Evolutionary conservation across 2,797 vertebrate species (phyloP), one percentile per base, ranked within the genome.

Genomic region (Meriones psammophilus): DNA sequence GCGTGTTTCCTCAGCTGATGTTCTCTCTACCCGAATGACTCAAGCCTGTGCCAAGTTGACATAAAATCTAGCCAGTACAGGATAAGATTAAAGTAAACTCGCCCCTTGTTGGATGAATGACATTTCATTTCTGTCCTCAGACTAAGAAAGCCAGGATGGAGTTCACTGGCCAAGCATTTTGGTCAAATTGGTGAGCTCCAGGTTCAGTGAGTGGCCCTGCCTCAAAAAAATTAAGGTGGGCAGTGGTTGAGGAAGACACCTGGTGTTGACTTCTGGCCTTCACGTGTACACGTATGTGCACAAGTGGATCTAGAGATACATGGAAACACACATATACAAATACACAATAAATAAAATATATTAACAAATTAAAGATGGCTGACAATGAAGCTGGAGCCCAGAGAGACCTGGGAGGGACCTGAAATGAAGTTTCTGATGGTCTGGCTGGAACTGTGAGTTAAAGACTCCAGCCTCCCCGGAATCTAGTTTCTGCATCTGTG

Each of bases 381-480:
- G 8, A 42, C 24, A 20, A 4, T 0, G 3, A 79, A 71, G 2
- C 36, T 20, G 58, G 58, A 20, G 8, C 7, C 56, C 13, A 64
- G 7, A 10, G 2, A 17, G 13, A 10, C 28, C 10, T 1, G 2
- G 18, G n/a, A 58, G 8, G 20, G 68, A 3, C 64, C 28, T 33
- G 15, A 24, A 2, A 1, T 3, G 1, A 3, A 2, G 8, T 60
- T 18, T 58, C 20, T 64, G 5, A 9, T 12, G 28, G 26, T 36
- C 78, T 17, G 4, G 15, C 33, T 7, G 13, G 30, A 36, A 7
- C 28, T 15, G 3, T 12, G 5, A 39, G 18, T 0, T 0, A 39
- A 5, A 42, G 3, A 15, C 9, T 4, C 39, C 56, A 12, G 3
- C 36, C 20, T 30, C 56, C 64, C 17, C 0, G 26, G 42, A 85